phyloP scores from a whole-genome alignment of 2,113 vertebrate genomes.

The Plotosus lineatus region DNA sequence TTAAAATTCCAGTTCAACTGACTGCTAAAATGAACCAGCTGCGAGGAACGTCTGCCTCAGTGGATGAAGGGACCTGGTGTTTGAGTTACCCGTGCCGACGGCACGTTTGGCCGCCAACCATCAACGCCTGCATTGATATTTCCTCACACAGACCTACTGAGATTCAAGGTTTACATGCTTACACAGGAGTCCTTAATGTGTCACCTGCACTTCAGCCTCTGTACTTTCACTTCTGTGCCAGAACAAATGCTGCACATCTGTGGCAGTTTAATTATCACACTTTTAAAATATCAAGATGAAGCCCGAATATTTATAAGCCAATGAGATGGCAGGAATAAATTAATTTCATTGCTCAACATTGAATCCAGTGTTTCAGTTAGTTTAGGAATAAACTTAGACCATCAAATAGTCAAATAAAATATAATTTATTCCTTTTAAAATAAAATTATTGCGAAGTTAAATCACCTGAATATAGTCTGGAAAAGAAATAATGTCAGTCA shows the following conservation, averaged over 20 bases:
- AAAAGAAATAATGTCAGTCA: constrained; percentile 18
- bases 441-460: background rate
- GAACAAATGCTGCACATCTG: background rate
- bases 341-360: too few species aligned
- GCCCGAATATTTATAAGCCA: constrained; percentile 40
- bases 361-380: background rate
- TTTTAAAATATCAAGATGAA: constrained; percentile 44
- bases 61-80: constrained; percentile 69
- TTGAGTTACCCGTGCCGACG: constrained; percentile 67
- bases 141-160: constrained; percentile 66
- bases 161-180: constrained; percentile 34
- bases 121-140: constrained; percentile 73
- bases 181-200: constrained; percentile 41
- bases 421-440: constrained; percentile 1
- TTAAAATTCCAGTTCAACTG: constrained; percentile 72
- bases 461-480: background rate
- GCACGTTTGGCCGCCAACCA: constrained; percentile 63
- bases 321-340: constrained; percentile 13
- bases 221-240: background rate
- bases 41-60: constrained; percentile 58
- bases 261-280: constrained; percentile 42
- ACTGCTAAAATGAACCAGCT: constrained; percentile 76
- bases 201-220: constrained; percentile 15
- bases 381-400: background rate
- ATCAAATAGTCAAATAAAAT: constrained; percentile 2